Evolutionary conservation across 1,140 invertebrate species (phyloP).

Genomic region (Protaetia brevitarsis): DNA sequence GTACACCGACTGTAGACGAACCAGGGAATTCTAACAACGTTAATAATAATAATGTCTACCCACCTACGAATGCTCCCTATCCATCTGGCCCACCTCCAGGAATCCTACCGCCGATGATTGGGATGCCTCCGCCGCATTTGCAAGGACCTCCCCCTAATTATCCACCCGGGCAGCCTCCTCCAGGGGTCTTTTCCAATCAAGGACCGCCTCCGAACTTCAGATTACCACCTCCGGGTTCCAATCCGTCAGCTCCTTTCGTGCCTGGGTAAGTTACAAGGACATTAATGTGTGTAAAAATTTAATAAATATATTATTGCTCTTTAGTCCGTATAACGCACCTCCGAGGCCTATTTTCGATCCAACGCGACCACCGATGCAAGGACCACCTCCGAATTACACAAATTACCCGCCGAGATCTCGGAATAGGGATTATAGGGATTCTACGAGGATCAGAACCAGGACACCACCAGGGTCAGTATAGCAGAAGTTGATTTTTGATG

Average conservation of each 20-base stretch:
- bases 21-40: constrained; percentile 44
- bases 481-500: too few relatives aligned
- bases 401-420: constrained; percentile 40
- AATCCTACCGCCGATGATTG: constrained; percentile 31
- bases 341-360: constrained; percentile 41
- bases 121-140: constrained; percentile 27
- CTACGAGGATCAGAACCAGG: constrained; percentile 45
- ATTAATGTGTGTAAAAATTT: background rate
- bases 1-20: constrained; percentile 69
- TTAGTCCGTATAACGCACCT: constrained; percentile 35
- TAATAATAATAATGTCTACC: constrained; percentile 19
- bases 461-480: constrained; percentile 43
- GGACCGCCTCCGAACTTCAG: constrained; percentile 44
- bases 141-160: constrained; percentile 26
- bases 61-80: constrained; percentile 23
- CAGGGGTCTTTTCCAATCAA: constrained; percentile 30
- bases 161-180: constrained; percentile 27
- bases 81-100: constrained; percentile 29
- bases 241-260: constrained; percentile 34
- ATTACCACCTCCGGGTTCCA: constrained; percentile 40
- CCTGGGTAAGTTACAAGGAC: constrained; percentile 34
- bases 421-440: constrained; percentile 49
- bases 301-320: constrained; percentile 17
- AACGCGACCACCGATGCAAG: constrained; percentile 38
- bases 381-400: constrained; percentile 33